phyloP scores from a whole-genome alignment of 2,113 vertebrate genomes.

The Glareola pratincola region DNA sequence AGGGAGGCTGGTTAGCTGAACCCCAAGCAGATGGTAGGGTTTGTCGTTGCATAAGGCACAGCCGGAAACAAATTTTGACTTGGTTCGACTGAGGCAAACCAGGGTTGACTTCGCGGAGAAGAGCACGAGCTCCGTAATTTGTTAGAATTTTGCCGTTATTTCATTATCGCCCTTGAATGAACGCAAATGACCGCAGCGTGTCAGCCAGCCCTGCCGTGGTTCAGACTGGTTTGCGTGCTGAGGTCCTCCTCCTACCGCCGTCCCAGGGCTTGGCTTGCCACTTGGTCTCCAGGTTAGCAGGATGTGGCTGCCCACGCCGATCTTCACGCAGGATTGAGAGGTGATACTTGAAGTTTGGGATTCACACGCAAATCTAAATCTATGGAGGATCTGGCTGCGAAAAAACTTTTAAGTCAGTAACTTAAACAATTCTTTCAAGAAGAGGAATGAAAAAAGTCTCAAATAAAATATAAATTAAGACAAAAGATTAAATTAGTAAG shows the following conservation, averaged over 20 bases:
- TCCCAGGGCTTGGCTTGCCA: background rate
- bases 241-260: background rate
- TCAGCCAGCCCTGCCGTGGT: background rate
- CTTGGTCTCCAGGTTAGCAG: background rate
- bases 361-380: background rate
- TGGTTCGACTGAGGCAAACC: background rate
- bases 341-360: background rate
- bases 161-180: background rate
- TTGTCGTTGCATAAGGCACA: conserved; percentile 12
- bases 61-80: background rate
- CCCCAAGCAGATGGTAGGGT: conserved; percentile 44
- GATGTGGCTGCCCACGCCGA: background rate
- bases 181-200: background rate
- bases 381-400: rapidly evolving
- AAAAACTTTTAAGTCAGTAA: background rate
- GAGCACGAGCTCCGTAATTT: background rate
- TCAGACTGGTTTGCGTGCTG: background rate
- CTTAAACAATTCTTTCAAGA: background rate
- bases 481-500: background rate
- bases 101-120: background rate
- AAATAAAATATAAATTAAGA: background rate
- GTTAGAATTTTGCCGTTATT: background rate
- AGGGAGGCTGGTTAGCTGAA: conserved; percentile 14
- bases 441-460: background rate
- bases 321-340: background rate